Conservation (phyloP, 2,888 invertebrate genomes). For the Caenorhabditis drosophilae region DNA sequence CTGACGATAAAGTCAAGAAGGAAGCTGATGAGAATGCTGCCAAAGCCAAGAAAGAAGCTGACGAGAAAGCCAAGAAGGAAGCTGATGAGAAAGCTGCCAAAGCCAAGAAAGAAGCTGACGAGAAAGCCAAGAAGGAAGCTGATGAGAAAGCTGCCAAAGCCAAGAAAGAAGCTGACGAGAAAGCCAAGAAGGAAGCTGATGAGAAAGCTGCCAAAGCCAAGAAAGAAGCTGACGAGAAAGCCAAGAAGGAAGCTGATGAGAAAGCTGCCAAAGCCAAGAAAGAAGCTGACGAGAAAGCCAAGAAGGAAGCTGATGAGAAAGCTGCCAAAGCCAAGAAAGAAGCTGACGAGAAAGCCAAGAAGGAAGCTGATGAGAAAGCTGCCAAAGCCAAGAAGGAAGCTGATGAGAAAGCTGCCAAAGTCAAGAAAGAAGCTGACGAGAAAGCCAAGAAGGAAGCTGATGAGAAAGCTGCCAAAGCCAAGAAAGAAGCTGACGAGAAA, state of each 20-base stretch:
- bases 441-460: conserved; percentile 16
- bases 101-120: background rate
- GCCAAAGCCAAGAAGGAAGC: conserved; percentile 11
- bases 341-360: conserved; percentile 2
- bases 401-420: conserved; percentile 7
- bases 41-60: conserved; percentile 2
- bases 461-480: conserved; percentile 15
- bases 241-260: conserved; percentile 4
- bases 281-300: conserved; percentile 3
- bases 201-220: background rate
- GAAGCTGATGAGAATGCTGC: background rate
- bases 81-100: background rate
- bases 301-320: too few relatives aligned
- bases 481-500: conserved; percentile 20
- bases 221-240: conserved; percentile 2
- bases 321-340: conserved; percentile 1
- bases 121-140: conserved; percentile 2
- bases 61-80: background rate
- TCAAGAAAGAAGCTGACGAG: conserved; percentile 11
- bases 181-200: conserved; percentile 4
- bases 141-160: background rate
- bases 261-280: conserved; percentile 6
- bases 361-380: background rate
- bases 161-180: background rate
- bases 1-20: background rate